Conservation (phyloP, 1,140 invertebrate genomes). For the Cotesia chilonis region DNA sequence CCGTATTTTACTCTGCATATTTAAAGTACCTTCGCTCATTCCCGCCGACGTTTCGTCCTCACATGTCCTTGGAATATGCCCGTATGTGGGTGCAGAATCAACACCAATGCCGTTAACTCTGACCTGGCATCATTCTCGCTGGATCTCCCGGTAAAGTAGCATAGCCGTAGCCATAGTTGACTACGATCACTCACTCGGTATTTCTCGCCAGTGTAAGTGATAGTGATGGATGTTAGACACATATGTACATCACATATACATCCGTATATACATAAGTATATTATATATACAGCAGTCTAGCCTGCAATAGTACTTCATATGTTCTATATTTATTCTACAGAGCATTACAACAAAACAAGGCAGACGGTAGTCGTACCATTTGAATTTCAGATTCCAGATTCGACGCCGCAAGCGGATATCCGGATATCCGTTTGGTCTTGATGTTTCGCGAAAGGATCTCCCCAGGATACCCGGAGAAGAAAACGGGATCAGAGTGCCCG, state of each 20-base stretch:
- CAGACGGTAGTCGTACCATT: slow-evolving; percentile 54
- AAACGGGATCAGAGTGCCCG: slow-evolving; percentile 8
- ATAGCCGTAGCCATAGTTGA: too few species aligned
- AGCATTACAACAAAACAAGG: slow-evolving; percentile 16
- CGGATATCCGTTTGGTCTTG: slow-evolving; percentile 47
- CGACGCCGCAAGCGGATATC: slow-evolving; percentile 50
- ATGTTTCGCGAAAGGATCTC: slow-evolving; percentile 46
- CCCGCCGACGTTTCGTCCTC: not conserved
- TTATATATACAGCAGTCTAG: slow-evolving; percentile 38
- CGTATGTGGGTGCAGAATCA: too few species aligned
- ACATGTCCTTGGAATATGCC: too few species aligned
- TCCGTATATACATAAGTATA: slow-evolving; percentile 27
- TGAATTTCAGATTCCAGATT: slow-evolving; percentile 57
- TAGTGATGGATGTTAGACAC: not conserved
- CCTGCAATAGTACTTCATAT: too few species aligned
- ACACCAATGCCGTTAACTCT: too few species aligned
- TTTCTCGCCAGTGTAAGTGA: too few species aligned
- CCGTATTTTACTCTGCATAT: slow-evolving; percentile 53
- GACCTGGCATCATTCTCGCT: too few species aligned
- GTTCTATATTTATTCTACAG: slow-evolving; percentile 23
- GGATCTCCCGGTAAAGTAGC: too few species aligned
- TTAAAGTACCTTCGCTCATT: slow-evolving; percentile 45
- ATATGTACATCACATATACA: not conserved
- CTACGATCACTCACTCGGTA: too few species aligned
- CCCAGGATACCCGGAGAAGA: not conserved